Evolutionary conservation across 2,888 invertebrate genomes (phyloP).

Genomic region (Fragum whitleyi): DNA sequence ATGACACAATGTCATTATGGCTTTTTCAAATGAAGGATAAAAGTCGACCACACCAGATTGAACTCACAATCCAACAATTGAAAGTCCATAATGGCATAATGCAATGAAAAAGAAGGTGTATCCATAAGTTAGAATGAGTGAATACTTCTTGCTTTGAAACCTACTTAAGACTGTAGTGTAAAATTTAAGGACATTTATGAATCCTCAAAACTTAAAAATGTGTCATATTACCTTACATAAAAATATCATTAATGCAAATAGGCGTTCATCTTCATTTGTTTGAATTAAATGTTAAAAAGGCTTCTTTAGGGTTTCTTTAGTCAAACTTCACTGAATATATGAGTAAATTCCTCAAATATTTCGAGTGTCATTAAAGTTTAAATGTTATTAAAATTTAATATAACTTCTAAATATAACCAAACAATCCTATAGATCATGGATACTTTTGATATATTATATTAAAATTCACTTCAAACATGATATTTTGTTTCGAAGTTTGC

Average conservation of each 20-base stretch:
- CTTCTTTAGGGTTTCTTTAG: background rate
- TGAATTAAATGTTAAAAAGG: background rate
- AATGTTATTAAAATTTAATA: background rate
- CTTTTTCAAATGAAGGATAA: no score
- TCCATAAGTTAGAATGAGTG: no score
- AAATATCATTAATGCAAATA: constrained; percentile 20
- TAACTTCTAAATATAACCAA: background rate
- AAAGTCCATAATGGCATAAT: no score
- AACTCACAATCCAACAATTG: no score
- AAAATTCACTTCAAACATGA: no score
- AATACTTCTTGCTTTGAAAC: no score
- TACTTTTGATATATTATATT: background rate
- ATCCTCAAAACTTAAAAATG: background rate
- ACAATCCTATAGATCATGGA: background rate
- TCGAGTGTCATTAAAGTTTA: background rate
- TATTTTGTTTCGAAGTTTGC: no score
- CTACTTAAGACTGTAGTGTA: no score
- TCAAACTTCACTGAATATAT: background rate
- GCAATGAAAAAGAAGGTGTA: no score
- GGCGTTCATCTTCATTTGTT: background rate
- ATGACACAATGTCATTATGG: no score
- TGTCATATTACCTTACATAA: constrained; percentile 6
- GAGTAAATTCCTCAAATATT: background rate
- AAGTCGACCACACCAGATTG: no score
- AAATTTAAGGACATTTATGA: background rate